Evolutionary conservation across 2,113 vertebrate genomes (phyloP), one percentile per base, ranked within the genome.

Genomic region (Cephalopholis sonnerati): DNA sequence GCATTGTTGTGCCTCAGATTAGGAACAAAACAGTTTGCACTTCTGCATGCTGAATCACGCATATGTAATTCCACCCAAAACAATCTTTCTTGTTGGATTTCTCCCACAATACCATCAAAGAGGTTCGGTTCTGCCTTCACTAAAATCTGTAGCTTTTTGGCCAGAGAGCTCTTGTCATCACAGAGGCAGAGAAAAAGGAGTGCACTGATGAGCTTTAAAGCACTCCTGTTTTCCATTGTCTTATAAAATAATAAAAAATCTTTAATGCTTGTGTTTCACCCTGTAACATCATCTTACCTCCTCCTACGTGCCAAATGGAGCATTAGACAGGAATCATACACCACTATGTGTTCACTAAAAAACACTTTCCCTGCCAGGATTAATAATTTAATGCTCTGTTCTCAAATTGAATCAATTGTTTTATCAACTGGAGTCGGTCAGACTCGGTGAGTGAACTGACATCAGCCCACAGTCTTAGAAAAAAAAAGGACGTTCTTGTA

Each of bases 211-310:
- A 50, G 25, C 25, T 81, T 48, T 36, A 69, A 61, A 78, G 2
- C 57, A 8, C 25, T 51, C 17, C 53, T 74, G 36, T 50, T 75
- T 83, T 82, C 46, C 25, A 53, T 62, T 6, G 57, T 67, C 29
- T 71, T 55, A 64, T 67, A 25, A 74, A 75, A 80, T 67, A 74
- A 71, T 64, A 22, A 74, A 64, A 75, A 68, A 61, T 72, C 63
- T 54, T 68, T 51, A 66, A 41, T 58, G n/a, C 74, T 58, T 70
- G 57, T 54, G 54, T 83, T 90, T 84, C 69, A 74, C 62, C 65
- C 50, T 69, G 77, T 82, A 84, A 80, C 79, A 78, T 82, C 70
- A 90, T 83, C 76, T 82, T 66, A 66, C 74, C 24, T 77, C 74
- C 74, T 87, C 71, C 63, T 69, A 64, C 18, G 27, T 72, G 80